Evolutionary conservation across 2,888 invertebrate species (phyloP).

Genomic region (Coleophora deauratella): DNA sequence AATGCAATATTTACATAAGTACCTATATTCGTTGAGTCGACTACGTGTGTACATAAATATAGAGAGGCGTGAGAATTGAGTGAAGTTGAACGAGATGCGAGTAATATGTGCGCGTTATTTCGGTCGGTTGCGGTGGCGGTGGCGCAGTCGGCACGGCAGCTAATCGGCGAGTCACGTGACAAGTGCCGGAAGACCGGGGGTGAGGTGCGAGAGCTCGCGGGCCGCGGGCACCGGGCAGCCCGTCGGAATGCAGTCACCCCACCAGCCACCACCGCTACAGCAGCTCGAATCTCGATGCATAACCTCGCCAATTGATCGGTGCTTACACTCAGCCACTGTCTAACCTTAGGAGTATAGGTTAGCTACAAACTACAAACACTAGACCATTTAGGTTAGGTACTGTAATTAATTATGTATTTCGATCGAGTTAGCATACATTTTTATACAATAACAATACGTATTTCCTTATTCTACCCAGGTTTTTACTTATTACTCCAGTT

Average conservation of each 20-base stretch:
- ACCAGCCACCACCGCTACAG: constrained; percentile 30
- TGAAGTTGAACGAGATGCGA: constrained; percentile 49
- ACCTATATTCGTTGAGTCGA: too few species aligned
- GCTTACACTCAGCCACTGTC: too few species aligned
- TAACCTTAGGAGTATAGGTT: too few species aligned
- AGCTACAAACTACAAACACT: too few species aligned
- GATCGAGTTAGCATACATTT: too few species aligned
- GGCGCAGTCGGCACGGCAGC: constrained; percentile 52
- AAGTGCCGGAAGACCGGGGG: constrained; percentile 67
- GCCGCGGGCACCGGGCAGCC: constrained; percentile 33
- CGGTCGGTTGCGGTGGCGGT: constrained; percentile 66
- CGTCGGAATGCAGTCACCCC: constrained; percentile 68
- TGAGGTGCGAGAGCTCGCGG: constrained; percentile 32
- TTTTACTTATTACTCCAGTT: too few species aligned
- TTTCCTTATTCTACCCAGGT: too few species aligned
- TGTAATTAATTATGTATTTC: too few species aligned
- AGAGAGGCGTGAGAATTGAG: constrained; percentile 46
- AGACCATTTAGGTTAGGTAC: too few species aligned
- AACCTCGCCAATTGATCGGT: constrained; percentile 58
- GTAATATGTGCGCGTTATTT: constrained; percentile 66
- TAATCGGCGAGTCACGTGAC: constrained; percentile 72
- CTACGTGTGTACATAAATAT: constrained; percentile 10
- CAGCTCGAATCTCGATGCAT: constrained; percentile 19
- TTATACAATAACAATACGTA: too few species aligned
- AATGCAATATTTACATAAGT: too few species aligned